Evolutionary conservation across 1,140 invertebrate species (phyloP).

Genomic region (Metaphire vulgaris): DNA sequence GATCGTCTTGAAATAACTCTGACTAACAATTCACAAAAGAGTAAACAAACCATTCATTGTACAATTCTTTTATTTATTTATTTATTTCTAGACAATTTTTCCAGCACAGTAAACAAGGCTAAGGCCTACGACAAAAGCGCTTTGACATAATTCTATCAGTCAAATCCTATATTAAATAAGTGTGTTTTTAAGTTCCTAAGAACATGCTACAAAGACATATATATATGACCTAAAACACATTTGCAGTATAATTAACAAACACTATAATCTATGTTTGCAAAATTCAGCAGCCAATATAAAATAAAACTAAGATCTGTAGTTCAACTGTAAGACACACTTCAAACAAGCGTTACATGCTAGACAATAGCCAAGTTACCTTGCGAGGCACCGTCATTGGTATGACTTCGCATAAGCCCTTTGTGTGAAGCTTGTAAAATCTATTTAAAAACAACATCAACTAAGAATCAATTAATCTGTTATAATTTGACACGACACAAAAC

Average conservation of each 20-base stretch:
- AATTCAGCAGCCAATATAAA: not conserved
- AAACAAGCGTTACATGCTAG: no score
- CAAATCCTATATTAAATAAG: not conserved
- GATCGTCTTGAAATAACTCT: conserved; percentile 95
- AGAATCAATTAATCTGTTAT: no score
- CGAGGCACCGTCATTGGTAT: conserved; percentile 96
- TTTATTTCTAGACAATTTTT: no score
- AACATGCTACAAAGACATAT: not conserved
- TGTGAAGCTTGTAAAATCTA: conserved; percentile 90
- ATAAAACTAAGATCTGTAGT: no score
- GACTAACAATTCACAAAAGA: conserved; percentile 55
- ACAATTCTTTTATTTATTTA: not conserved
- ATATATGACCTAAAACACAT: not conserved
- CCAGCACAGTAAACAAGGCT: not conserved
- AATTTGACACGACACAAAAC: no score
- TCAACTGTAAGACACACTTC: no score
- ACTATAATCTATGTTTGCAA: not conserved
- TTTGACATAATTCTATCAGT: not conserved
- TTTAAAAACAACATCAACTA: not conserved
- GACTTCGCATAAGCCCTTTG: conserved; percentile 92
- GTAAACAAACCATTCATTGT: not conserved
- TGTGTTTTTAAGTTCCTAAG: not conserved
- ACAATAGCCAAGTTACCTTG: conserved; percentile 60
- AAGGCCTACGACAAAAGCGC: not conserved
- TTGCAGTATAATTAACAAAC: not conserved